phyloP scores from a whole-genome alignment of 2,113 vertebrate genomes.

The Mus musculus region DNA sequence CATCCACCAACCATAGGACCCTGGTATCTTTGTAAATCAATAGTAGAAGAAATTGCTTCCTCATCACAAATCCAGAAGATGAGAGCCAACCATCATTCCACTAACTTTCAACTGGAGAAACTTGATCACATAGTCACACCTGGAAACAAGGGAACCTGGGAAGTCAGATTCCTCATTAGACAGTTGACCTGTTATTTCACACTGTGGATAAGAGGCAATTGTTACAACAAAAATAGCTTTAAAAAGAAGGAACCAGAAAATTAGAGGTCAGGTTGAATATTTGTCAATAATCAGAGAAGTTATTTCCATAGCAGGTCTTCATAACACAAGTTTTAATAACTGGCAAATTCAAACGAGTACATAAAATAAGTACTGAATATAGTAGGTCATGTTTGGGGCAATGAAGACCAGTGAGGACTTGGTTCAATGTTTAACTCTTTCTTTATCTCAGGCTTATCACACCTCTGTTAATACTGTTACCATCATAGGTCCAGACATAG shows the following conservation, averaged over 20 bases:
- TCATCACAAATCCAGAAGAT: background rate
- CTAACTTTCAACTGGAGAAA: background rate
- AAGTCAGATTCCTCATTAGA: background rate
- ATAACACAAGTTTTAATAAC: background rate
- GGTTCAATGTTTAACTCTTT: background rate
- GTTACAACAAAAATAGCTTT: conserved; percentile 19
- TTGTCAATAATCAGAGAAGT: background rate
- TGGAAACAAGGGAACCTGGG: background rate
- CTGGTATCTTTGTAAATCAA: background rate
- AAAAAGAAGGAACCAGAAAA: background rate
- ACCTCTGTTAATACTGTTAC: background rate
- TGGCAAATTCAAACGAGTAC: background rate
- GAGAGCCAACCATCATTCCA: background rate
- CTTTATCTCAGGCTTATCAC: background rate
- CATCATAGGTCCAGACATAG: background rate
- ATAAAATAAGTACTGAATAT: background rate
- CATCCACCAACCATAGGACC: background rate
- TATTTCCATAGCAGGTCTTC: background rate
- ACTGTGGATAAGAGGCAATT: background rate
- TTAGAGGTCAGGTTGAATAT: background rate
- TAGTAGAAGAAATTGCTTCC: background rate
- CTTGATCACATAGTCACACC: background rate
- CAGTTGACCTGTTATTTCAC: background rate
- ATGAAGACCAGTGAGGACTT: background rate
- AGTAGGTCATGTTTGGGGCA: background rate